Evolutionary conservation across 2,797 vertebrate species (phyloP), one percentile per base, ranked within the genome.

Genomic region (Acipenser transmontanus): DNA sequence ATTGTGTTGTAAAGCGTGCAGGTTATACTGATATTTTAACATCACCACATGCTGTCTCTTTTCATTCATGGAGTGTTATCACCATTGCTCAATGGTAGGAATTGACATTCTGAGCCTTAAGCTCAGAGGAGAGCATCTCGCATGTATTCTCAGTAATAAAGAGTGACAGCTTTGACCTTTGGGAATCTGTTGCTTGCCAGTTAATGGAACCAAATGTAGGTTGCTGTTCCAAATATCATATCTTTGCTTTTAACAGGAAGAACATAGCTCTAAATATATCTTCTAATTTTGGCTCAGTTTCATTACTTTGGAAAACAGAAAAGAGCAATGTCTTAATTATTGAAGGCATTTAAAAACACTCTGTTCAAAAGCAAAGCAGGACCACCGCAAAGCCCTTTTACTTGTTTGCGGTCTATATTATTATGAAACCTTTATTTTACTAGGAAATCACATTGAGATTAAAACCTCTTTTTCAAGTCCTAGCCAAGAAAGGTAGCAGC

Each of bases 161-260:
- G 77, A 64, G 67, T 82, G 83, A 81, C 84, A 81, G 81, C 57
- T 50, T 48, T 62, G 71, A 61, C 73, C 57, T 57, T 64, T 64
- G 78, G 77, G 77, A 77, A 78, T 76, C 3, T 0, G 63, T 73
- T 71, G 69, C 72, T 72, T 76, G 68, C 68, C 71, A 66, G 74
- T 70, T 81, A 84, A 83, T 84, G 78, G 83, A 71, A 77, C 79
- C 77, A 73, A 73, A 65, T 78, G 77, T 78, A 72, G 73, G 71
- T 59, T 70, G 70, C 77, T 77, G 72, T 74, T 78, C 79, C 69
- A 64, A 61, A 71, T 81, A 76, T 61, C 67, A 56, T 71, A 17
- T 78, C 72, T 62, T 69, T 71, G 68, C 74, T 70, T 62, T 72
- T 74, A 69, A 72, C 63, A 64, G 74, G 69, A 71, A 63, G 52